Evolutionary conservation across 1,140 invertebrate genomes (phyloP), one percentile per base, ranked within the genome.

Genomic region (Piezodorus guildinii): DNA sequence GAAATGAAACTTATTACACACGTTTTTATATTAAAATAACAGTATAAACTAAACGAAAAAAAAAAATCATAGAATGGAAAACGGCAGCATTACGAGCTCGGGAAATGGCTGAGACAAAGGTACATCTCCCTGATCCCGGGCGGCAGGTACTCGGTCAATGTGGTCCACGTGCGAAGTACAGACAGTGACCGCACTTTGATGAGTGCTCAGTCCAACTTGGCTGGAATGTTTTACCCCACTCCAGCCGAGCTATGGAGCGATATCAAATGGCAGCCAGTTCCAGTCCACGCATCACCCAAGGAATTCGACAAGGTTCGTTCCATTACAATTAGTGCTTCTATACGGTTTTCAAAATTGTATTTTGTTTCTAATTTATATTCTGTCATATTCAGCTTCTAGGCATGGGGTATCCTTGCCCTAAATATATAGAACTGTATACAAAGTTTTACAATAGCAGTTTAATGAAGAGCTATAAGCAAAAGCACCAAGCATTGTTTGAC

Each of bases 101-200:
- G 63, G 25, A 21, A 58, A 49, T 64, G 63, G 63, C 59, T 64
- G 44, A 62, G 34, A 25, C 12, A 25, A 1, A 25, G 60, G 5
- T 62, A 62, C n/a, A 6, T 9, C 1, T 16, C 44, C 0, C 17
- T 16, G 3, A 17, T 62, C 14, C 15, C 30, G 17, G 60, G 44
- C 12, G 60, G 46, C 10, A n/a, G 27, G 25, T 88, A 86, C 70
- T 78, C 70, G 68, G 77, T 80, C 6, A 74, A 82, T 63, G 76
- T 85, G 74, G 82, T 88, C 66, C 78, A 80, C 69, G 78, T 87
- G 2, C 80, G 84, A 69, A 83, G 83, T 45, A 94, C 92, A 2
- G 87, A 93, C 75, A 83, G 85, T 2, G 90, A 95, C 76, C 79
- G 93, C 21, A 93, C 92, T n/a, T 74, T 96, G 8, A 94, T 93